These are phyloP conservation scores for Hedya salicella DNA, from an alignment of 2,888 invertebrate genomes.

Conservation along the genomic window DNA sequence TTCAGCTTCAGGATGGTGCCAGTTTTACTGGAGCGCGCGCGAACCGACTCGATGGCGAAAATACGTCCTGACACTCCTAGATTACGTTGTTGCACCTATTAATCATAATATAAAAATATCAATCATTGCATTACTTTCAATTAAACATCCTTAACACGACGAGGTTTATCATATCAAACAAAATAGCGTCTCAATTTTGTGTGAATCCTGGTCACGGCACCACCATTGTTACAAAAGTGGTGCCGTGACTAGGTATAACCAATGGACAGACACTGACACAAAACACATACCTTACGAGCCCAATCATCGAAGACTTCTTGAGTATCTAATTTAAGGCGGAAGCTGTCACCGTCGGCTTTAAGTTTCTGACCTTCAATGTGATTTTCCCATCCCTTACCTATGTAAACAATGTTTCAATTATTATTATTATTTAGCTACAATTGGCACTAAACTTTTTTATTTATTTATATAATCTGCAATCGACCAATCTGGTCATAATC, in stretches of 20 bases:
- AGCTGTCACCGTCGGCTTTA: conserved; percentile 99
- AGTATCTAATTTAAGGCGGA: conserved; percentile 97
- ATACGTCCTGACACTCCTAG: conserved; percentile 97
- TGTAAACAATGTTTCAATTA: conserved; percentile 19
- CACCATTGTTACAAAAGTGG: too few relatives aligned
- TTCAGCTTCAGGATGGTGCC: conserved; percentile 94
- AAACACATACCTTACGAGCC: conserved; percentile 89
- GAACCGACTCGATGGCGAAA: conserved; percentile 95
- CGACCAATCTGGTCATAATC: too few relatives aligned
- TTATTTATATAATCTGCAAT: too few relatives aligned
- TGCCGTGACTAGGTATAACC: too few relatives aligned
- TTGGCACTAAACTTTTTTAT: too few relatives aligned
- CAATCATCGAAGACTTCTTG: conserved; percentile 99
- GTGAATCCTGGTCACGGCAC: conserved; percentile 2
- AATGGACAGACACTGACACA: too few relatives aligned
- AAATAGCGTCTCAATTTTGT: too few relatives aligned
- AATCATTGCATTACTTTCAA: too few relatives aligned
- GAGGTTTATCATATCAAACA: too few relatives aligned
- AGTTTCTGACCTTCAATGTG: conserved; percentile 99
- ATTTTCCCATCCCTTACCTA: conserved; percentile 98
- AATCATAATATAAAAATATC: background rate
- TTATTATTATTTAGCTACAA: too few relatives aligned
- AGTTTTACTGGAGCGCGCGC: conserved; percentile 90
- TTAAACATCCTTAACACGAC: too few relatives aligned
- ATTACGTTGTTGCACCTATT: conserved; percentile 94